A percentile compares a stretch with the other conserved stretches of the same genome.
These are phyloP conservation scores for Toxotes chatareus DNA, from an alignment of 2,113 vertebrate species.

Conservation along the genomic window DNA sequence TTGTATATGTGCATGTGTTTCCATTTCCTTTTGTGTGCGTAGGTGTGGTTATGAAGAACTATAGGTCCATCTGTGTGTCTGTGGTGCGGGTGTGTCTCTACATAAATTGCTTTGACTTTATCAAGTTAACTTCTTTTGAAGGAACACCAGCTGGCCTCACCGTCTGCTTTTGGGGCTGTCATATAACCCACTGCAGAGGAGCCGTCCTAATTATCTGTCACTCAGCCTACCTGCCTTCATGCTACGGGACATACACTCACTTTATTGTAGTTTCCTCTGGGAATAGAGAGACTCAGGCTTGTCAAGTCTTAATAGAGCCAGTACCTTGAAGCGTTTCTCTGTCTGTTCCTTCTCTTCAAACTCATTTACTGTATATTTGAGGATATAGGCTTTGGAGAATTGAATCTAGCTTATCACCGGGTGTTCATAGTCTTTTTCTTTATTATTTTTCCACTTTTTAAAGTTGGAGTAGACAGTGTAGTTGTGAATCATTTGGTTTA, in stretches of 20 bases:
- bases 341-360: slow-evolving; percentile 15
- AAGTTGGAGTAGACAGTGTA: not conserved
- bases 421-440: not conserved
- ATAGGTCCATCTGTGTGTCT: slow-evolving; percentile 25
- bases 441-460: not conserved
- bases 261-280: slow-evolving; percentile 56
- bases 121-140: slow-evolving; percentile 58
- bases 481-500: not conserved
- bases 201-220: slow-evolving; percentile 59
- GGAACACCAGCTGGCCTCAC: slow-evolving; percentile 57
- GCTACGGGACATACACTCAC: slow-evolving; percentile 41
- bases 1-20: slow-evolving; percentile 22
- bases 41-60: slow-evolving; percentile 16
- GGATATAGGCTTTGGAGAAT: slow-evolving; percentile 1
- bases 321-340: slow-evolving; percentile 24
- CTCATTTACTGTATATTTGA: slow-evolving; percentile 28
- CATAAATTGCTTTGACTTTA: slow-evolving; percentile 59
- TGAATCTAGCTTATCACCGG: not conserved
- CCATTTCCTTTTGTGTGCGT: not conserved
- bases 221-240: slow-evolving; percentile 49
- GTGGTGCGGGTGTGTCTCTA: slow-evolving; percentile 4
- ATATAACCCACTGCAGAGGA: slow-evolving; percentile 35
- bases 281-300: slow-evolving; percentile 27
- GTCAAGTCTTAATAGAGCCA: slow-evolving; percentile 49
- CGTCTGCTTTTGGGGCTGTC: slow-evolving; percentile 57